phyloP scores from a whole-genome alignment of 1,140 invertebrate genomes.

The Rhopalosiphum padi region DNA sequence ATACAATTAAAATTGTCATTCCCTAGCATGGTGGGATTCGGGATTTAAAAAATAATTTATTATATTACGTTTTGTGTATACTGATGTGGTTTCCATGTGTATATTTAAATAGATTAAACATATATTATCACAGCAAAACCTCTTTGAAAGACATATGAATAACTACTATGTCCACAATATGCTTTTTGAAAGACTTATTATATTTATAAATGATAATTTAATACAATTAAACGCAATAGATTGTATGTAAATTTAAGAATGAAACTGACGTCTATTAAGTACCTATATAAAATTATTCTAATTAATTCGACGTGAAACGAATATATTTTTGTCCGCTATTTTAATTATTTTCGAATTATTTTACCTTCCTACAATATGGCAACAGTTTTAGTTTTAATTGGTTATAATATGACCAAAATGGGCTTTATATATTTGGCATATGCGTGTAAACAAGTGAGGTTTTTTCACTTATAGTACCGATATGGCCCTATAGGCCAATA shows the following conservation, averaged over 20 bases:
- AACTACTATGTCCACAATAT: not conserved
- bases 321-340: not conserved
- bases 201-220: slow-evolving; percentile 26
- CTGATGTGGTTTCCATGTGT: not conserved
- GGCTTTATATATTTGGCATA: not conserved
- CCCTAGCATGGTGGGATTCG: not conserved
- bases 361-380: not conserved
- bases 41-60: slow-evolving; percentile 45
- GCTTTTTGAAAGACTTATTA: not conserved
- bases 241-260: not conserved
- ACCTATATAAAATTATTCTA: not conserved
- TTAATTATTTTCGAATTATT: not conserved
- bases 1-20: slow-evolving; percentile 43
- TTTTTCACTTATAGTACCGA: not conserved
- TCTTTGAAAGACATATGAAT: not conserved
- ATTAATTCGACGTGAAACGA: not conserved
- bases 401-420: not conserved
- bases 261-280: not conserved
- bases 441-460: not conserved
- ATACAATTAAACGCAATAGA: slow-evolving; percentile 1
- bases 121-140: not conserved
- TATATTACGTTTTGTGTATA: not conserved
- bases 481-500: not conserved
- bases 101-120: slow-evolving; percentile 24
- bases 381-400: not conserved